Conservation (phyloP, 2,113 vertebrate genomes). For the Limanda limanda region DNA sequence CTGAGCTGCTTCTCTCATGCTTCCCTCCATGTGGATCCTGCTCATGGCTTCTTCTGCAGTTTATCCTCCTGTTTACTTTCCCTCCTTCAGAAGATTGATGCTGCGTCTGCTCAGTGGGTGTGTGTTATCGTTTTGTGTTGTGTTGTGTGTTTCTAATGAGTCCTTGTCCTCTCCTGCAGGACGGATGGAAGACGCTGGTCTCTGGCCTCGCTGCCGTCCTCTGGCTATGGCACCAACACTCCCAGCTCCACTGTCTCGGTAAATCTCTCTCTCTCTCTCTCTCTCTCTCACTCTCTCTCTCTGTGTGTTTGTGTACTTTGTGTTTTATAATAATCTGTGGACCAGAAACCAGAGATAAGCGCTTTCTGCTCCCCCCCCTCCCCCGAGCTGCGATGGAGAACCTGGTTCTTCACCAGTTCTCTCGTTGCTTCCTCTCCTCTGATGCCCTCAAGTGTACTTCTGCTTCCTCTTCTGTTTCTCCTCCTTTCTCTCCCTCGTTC, state of each 20-base stretch:
- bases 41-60: neutral
- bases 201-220: conserved; percentile 95
- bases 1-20: neutral
- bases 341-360: neutral
- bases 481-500: neutral
- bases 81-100: neutral
- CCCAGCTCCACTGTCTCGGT: conserved; percentile 98
- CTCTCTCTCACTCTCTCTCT: conserved; percentile 16
- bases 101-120: neutral
- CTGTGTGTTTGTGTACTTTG: neutral
- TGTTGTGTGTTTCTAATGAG: neutral
- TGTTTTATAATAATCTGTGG: neutral
- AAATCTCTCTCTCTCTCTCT: conserved; percentile 66
- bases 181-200: conserved; percentile 98
- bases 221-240: conserved; percentile 98
- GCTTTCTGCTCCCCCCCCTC: neutral
- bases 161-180: conserved; percentile 69
- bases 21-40: neutral
- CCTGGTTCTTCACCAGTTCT: neutral
- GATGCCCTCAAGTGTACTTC: conserved; percentile 5
- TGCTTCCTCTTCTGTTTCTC: neutral
- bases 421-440: neutral
- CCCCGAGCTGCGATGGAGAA: neutral
- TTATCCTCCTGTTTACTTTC: neutral
- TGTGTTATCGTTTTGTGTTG: neutral